phyloP scores from a whole-genome alignment of 2,113 vertebrate species.

The Bos indicus region DNA sequence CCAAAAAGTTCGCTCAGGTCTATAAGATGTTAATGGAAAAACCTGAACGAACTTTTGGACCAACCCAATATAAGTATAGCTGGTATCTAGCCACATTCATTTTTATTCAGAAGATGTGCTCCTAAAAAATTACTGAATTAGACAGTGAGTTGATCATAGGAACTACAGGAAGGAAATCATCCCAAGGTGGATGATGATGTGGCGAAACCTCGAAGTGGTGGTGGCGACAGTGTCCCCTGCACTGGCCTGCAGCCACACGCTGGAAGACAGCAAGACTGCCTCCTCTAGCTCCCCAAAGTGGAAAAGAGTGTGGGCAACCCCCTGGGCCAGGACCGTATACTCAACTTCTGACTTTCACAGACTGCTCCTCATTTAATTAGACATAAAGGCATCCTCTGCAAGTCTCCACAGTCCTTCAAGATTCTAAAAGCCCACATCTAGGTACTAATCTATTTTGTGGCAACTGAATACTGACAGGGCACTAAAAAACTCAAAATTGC shows the following conservation, averaged over 20 bases:
- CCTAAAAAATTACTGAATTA: background rate
- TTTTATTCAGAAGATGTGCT: background rate
- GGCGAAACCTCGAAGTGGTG: fast-evolving
- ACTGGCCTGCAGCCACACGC: background rate
- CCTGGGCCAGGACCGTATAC: fast-evolving
- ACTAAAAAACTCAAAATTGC: background rate
- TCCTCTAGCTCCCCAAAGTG: background rate
- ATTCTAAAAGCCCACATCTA: background rate
- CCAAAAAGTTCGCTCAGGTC: background rate
- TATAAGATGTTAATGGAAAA: background rate
- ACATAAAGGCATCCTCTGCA: background rate
- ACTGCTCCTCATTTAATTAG: background rate
- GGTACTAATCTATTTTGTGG: background rate
- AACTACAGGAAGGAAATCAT: background rate
- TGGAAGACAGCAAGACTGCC: background rate
- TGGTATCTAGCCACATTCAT: background rate
- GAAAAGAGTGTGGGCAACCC: fast-evolving
- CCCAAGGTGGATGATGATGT: fast-evolving
- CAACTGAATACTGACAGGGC: background rate
- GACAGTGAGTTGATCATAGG: background rate
- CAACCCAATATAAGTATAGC: background rate
- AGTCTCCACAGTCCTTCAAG: background rate
- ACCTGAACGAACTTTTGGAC: background rate
- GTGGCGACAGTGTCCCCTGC: fast-evolving
- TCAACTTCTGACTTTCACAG: background rate